Percentiles rank a stretch among this genome's conserved stretches.
Evolutionary conservation across 2,797 vertebrate genomes (phyloP).

Genomic region (Mus spretus): DNA sequence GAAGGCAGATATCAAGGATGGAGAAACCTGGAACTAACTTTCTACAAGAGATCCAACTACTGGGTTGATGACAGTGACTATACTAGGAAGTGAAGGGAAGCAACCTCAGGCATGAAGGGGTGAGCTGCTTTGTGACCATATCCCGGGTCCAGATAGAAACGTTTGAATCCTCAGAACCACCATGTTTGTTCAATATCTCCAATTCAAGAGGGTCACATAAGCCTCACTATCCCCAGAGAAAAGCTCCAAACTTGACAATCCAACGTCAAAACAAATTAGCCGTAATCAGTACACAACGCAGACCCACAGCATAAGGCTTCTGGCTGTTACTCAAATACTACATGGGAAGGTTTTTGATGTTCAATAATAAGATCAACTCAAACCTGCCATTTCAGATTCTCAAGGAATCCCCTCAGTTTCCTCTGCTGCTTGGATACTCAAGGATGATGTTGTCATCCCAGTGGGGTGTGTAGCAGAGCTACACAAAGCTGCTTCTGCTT

Average conservation of each 20-base stretch:
- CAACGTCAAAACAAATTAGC: not conserved
- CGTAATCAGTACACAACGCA: not conserved
- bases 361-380: not conserved
- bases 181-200: not conserved
- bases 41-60: not conserved
- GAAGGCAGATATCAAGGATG: not conserved
- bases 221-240: not conserved
- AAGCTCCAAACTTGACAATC: not conserved
- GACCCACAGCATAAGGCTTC: not conserved
- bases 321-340: not conserved
- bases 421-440: not conserved
- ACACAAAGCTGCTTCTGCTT: not conserved
- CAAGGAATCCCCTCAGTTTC: not conserved
- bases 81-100: not conserved
- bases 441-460: not conserved
- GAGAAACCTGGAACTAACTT: not conserved
- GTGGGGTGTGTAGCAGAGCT: not conserved
- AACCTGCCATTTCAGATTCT: not conserved
- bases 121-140: not conserved
- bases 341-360: not conserved
- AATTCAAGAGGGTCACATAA: not conserved
- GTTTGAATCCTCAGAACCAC: not conserved
- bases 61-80: not conserved
- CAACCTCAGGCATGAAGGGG: not conserved
- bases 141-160: not conserved